These are phyloP conservation scores for Coluber constrictor DNA, from an alignment of 2,797 vertebrate genomes.

Conservation along the genomic window DNA sequence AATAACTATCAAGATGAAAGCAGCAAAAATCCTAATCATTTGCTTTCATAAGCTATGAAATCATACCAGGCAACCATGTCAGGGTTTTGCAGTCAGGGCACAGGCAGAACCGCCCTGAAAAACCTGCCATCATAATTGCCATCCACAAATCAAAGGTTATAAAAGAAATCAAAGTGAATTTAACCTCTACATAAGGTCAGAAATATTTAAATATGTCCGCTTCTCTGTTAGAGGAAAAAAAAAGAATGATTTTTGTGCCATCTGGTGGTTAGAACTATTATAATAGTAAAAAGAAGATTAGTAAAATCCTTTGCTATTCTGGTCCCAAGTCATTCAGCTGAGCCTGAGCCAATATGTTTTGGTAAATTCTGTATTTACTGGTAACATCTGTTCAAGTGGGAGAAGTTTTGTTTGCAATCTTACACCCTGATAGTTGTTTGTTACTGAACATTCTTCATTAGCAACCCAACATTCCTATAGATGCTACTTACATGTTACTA, in stretches of 20 bases:
- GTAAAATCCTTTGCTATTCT: neutral
- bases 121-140: neutral
- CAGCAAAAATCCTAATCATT: neutral
- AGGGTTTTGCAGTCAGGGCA: neutral
- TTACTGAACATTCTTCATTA: neutral
- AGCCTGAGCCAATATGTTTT: neutral
- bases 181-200: neutral
- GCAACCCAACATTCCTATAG: neutral
- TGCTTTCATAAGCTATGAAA: neutral
- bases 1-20: neutral
- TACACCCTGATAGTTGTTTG: neutral
- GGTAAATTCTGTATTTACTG: neutral
- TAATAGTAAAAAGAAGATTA: neutral
- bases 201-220: constrained; percentile 3
- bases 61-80: neutral
- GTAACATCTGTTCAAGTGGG: neutral
- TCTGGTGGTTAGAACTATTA: constrained; percentile 11
- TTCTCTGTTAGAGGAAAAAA: neutral
- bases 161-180: neutral
- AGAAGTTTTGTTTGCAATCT: neutral
- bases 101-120: neutral
- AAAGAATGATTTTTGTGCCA: constrained; percentile 9
- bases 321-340: neutral
- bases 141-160: neutral
- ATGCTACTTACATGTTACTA: neutral